Base-by-base conservation (phyloP, 2,113 vertebrate species). In the Tupaia chinensis region DNA sequence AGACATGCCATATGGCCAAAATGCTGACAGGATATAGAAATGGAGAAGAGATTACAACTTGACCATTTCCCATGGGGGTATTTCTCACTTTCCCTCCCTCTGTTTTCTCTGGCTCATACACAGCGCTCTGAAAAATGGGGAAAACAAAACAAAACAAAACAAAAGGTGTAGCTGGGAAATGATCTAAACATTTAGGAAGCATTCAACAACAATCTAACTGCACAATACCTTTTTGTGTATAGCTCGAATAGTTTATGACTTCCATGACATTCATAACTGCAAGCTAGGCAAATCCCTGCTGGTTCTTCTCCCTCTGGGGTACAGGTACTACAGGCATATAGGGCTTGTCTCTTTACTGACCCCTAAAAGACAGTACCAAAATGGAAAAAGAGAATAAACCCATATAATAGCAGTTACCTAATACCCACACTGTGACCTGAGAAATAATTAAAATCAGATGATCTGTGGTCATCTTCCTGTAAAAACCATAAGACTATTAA, bases 191-290 rank as follows among this genome's bases (percentile, higher is more conserved):
- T 79, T 63, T 82, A 66, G 80, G 89, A 95, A 66, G 74, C 66
- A 92, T 58, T 66, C 23, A 22, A 74, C 13, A n/a, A 72, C 27
- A 76, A 68, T 60, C 19, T 79, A 44, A 44, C 53, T 70, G 68
- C 44, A 86, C 32, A 19, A 6, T 29, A 99, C 99, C 99, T 99
- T 98, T 99, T 99, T 83, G 99, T 99, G 80, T 99, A 99, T 3
- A 99, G 98, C 84, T 99, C 99, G 97, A 99, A 99, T 53, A 99
- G 98, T 34, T 99, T 99, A 82, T 99, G 99, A 4, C 98, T 99
- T 89, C 99, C 99, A 27, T 99, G 99, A 95, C 99, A 99, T 93
- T 99, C 99, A 87, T 99, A 99, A 91, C 99, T 99, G 98, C 99
- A 99, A 74, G 99, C 99, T 27, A 99, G 98, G 96, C 99, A 99